These are phyloP conservation scores for Mormyrus iriodes DNA, from an alignment of 2,113 vertebrate species.

Conservation along the genomic window DNA sequence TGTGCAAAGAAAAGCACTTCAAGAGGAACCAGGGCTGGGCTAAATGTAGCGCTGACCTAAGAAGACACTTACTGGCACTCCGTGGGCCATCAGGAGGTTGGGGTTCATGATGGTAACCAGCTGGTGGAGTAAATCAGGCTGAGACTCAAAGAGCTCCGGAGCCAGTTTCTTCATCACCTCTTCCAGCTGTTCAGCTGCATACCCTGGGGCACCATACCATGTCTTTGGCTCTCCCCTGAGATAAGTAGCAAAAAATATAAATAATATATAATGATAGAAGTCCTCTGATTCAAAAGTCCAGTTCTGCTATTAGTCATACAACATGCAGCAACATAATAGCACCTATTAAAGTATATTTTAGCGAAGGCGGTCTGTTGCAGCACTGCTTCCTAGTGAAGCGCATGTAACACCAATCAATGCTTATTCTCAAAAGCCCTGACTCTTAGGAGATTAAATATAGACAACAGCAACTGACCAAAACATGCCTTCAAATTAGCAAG, in stretches of 20 bases:
- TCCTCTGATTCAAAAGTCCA: not conserved
- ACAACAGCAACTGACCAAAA: not conserved
- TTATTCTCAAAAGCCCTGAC: not conserved
- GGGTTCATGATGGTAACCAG: constrained; percentile 99
- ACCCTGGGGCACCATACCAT: constrained; percentile 94
- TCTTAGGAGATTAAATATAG: not conserved
- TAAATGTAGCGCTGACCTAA: not conserved
- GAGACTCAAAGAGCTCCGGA: constrained; percentile 90
- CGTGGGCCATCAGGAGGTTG: constrained; percentile 92
- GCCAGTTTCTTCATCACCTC: constrained; percentile 92
- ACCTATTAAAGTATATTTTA: not conserved
- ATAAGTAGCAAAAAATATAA: not conserved
- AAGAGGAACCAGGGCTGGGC: not conserved
- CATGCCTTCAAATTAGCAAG: not conserved
- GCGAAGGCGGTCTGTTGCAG: not conserved
- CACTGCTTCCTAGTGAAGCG: not conserved
- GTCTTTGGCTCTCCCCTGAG: constrained; percentile 96
- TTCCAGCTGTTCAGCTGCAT: constrained; percentile 89
- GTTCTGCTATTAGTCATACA: not conserved
- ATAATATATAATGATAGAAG: not conserved
- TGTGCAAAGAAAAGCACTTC: not conserved
- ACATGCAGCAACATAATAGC: not conserved
- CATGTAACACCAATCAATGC: not conserved
- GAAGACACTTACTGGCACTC: constrained; percentile 78
- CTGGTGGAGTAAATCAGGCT: constrained; percentile 95